These are phyloP conservation scores for Barnardius zonarius DNA, from an alignment of 2,113 vertebrate genomes.

Conservation along the genomic window DNA sequence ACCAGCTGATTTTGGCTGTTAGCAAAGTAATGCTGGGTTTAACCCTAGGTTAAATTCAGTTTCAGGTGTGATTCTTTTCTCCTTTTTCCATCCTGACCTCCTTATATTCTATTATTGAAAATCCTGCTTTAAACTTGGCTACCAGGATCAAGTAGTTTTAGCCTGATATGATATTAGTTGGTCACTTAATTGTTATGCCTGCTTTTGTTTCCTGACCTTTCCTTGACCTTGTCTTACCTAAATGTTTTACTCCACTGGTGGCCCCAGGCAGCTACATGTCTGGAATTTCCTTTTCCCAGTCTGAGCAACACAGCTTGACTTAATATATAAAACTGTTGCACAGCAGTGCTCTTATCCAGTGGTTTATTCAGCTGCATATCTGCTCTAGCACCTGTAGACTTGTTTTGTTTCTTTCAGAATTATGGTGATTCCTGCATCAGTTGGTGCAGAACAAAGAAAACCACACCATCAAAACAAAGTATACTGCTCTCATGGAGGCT, in stretches of 20 bases:
- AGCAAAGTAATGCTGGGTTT: background rate
- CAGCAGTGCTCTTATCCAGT: background rate
- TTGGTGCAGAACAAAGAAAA: background rate
- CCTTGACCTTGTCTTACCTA: slow-evolving; percentile 64
- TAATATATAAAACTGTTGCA: slow-evolving; percentile 3
- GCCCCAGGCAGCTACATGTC: slow-evolving; percentile 51
- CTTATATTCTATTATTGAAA: background rate
- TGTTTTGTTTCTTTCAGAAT: slow-evolving; percentile 5
- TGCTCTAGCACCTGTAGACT: background rate
- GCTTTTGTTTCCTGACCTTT: slow-evolving; percentile 54
- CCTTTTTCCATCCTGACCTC: background rate
- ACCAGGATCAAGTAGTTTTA: background rate
- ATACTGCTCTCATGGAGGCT: background rate
- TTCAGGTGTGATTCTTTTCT: background rate
- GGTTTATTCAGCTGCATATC: slow-evolving; percentile 58
- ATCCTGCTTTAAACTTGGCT: background rate
- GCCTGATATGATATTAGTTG: background rate
- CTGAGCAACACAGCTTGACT: slow-evolving; percentile 51
- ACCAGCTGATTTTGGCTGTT: background rate
- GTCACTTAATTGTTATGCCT: background rate
- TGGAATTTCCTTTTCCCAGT: slow-evolving; percentile 57
- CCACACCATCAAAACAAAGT: background rate
- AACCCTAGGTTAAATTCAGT: background rate
- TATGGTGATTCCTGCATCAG: background rate
- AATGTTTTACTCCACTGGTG: slow-evolving; percentile 45